Base-by-base conservation (phyloP, 2,797 vertebrate species). In the Tiaroga cobitis region DNA sequence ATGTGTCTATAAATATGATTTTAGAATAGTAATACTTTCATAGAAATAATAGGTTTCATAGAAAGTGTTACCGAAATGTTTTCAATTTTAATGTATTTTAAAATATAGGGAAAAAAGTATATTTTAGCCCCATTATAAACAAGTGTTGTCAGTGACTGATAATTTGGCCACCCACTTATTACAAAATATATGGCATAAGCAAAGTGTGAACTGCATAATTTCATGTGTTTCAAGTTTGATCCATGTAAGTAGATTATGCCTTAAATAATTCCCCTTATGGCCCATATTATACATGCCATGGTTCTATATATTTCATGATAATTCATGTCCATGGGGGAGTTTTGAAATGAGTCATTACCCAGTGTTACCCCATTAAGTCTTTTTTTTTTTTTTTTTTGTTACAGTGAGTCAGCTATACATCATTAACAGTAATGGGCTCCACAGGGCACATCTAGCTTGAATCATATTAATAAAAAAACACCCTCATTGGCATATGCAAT, bases 351-450 rank as follows among this genome's bases (percentile, higher is more conserved):
- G 41, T 74, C 80, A 78, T 86, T 88, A 84, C 51, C 84, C 80
- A 87, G 73, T 80, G 84, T 82, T 84, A 67, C 65, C 54, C 80
- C 75, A 86, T 85, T 87, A 84, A 73, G 67, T 83, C 72, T 85
- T 86, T 77, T 61, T 54, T 21, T 54, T 54, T 21, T 54, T 15
- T 46, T 46, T 15, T 54, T 63, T 54, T 69, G 32, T 80, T 80
- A 85, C 67, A 75, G 75, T 69, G 81, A 87, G 82, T 86, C 74
- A 73, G 86, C 74, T 73, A 74, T 18, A 76, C 24, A 86, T 87
- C 85, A 89, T 91, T 91, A 91, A 78, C 87, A 76, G 80, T 89
- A 91, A 91, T 84, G 81, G 86, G 80, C 51, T 85, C 78, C 75
- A 69, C 83, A 80, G 76, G 86, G 82, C 39, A 82, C 80, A 70